These are phyloP conservation scores for Daktulosphaira vitifoliae DNA, from an alignment of 1,140 invertebrate genomes.

Conservation along the genomic window DNA sequence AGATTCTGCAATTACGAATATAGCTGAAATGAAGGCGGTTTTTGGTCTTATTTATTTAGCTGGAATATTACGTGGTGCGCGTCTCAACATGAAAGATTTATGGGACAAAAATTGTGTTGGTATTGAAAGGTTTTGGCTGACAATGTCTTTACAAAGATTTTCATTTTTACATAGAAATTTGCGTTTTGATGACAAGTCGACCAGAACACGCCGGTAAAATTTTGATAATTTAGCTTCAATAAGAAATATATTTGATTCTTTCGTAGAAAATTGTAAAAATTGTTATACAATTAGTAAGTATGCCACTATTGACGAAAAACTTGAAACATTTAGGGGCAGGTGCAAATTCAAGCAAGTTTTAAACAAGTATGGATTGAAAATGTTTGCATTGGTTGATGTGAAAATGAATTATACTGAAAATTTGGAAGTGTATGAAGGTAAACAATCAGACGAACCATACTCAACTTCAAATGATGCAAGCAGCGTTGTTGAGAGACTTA, in stretches of 20 bases:
- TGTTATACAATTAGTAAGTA: background rate
- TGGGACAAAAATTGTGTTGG: background rate
- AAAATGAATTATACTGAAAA: conserved; percentile 37
- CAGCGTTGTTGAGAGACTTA: conserved; percentile 31
- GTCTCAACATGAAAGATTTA: background rate
- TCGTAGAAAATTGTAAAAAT: background rate
- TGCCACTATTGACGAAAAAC: background rate
- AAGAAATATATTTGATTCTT: conserved; percentile 38
- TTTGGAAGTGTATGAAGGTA: conserved; percentile 39
- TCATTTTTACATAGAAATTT: background rate
- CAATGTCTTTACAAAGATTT: background rate
- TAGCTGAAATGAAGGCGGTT: background rate
- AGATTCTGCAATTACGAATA: background rate
- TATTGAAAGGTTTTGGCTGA: background rate
- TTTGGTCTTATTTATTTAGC: background rate
- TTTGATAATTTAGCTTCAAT: background rate
- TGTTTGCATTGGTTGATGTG: background rate
- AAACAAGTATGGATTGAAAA: conserved; percentile 1
- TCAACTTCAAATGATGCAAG: conserved; percentile 32
- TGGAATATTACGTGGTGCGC: background rate
- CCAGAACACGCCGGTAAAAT: background rate
- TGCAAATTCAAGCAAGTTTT: background rate
- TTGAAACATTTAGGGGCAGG: background rate
- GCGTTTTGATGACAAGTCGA: background rate
- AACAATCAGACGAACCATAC: conserved; percentile 17